Evolutionary conservation across 2,113 vertebrate genomes (phyloP), one percentile per base, ranked within the genome.

Genomic region (Casuarius casuarius): DNA sequence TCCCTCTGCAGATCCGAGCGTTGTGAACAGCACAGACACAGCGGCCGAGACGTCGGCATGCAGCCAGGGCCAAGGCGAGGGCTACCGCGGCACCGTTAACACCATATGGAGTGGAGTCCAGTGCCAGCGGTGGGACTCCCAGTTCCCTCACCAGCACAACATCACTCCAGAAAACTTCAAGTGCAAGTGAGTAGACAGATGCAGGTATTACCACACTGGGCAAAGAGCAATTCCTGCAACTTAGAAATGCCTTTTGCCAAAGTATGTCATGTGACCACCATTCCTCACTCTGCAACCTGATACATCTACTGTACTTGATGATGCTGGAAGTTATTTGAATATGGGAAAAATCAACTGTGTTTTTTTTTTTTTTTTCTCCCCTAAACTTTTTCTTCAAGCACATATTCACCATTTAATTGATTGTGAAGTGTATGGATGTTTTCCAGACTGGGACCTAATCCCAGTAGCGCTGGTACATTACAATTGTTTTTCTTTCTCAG

Each of bases 91-190:
- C 48, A 98, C 97, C 0, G 95, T 98, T 67, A 99, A 97, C 87
- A 95, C 98, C 61, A 98, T 98, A 8, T 99, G 98, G 92, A 99
- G 98, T 12, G 99, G 99, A 56, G 96, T 98, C 87, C 98, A 87
- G 12, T 99, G 99, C 95, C 99, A 99, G 82, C 97, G 98, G 66
- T 99, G 99, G 99, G 99, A 99, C 96, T 98, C 98, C 3, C 99
- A 99, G 95, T 98, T 98, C 96, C 99, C 99, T 92, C 99, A 99
- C 92, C 98, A 99, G 77, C 99, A 99, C 95, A 98, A 99, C 46
- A 98, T 99, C 96, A 98, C 98, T 62, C 98, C 99, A 11, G 98
- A 99, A 93, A 99, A 99, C 95, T 99, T 99, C 97, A 98, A 98
- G 86, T 99, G 99, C 99, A 99, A 99, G 99, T 99, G 96, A 99